Base-by-base conservation (phyloP, 2,113 vertebrate species). In the Capreolus pygargus region DNA sequence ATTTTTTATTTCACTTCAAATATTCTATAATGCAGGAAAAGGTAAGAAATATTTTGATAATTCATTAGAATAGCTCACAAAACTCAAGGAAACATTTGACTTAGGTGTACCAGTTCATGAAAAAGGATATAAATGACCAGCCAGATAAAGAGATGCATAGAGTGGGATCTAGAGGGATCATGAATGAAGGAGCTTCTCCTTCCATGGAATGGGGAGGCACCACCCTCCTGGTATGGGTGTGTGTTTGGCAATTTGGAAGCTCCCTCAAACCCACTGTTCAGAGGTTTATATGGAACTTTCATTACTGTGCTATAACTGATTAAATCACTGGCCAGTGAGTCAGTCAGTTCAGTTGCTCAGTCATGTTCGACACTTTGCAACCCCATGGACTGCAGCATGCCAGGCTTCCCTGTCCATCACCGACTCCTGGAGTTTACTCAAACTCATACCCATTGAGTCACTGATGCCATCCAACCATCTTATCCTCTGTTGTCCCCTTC, bases 351-450 rank as follows among this genome's bases (percentile, higher is more conserved):
- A n/a, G 14, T 67, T 64, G 61, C 61, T 64, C 61, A 16, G 30
- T n/a, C 3, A 0, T 33, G 30, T 64, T 64, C 0, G 0, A 7
- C 33, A n/a, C 16, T 64, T n/a, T 67, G 33, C 16, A 19, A 9
- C 7, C 33, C 15, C 33, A 9, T 67, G 61, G 16, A n/a, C 33
- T 67, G 61, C 33, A 67, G 33, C 33, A 67, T 3, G 1, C 61
- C 61, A 67, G 14, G 33, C 61, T 67, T 67, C 16, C 61, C 33
- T 61, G 7, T n/a, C 61, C 61, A n/a, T 67, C 61, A 64, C 61
- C 3, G n/a, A 64, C 33, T n/a, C 61, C 61, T 0, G 6, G 15
- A 64, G 7, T 8, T 64, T 64, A n/a, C 61, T 64, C 30, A 64
- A 64, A 64, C 14, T 64, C 30, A 64, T 64, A 64, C 33, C 15